A percentile compares a stretch with the other conserved stretches of the same genome.
Conservation (phyloP, 1,140 invertebrate genomes). For the Lordiphosa stackelbergi region DNA sequence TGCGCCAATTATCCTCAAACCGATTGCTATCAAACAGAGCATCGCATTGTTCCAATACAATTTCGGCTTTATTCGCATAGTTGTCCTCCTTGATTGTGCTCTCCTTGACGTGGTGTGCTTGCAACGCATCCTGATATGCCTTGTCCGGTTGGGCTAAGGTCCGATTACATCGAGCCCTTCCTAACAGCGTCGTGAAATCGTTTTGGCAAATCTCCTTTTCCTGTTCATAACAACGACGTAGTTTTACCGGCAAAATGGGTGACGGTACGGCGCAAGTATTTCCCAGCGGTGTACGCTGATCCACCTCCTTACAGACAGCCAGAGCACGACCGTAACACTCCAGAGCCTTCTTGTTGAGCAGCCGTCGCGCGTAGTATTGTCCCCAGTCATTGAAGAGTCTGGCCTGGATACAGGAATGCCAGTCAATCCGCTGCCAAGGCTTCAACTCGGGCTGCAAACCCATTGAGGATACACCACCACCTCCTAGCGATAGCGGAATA, state of each 20-base stretch:
- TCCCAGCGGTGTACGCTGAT: too few species aligned
- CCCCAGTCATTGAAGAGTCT: conserved; percentile 41
- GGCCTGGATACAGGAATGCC: conserved; percentile 24
- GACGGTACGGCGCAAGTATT: not conserved
- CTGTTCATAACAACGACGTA: not conserved
- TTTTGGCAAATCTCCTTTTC: not conserved
- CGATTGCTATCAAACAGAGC: conserved; percentile 33
- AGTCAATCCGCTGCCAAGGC: conserved; percentile 51
- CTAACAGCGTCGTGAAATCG: conserved; percentile 2
- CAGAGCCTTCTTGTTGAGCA: conserved; percentile 18
- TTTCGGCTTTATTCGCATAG: not conserved
- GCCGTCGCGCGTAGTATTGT: conserved; percentile 20
- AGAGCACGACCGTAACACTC: conserved; percentile 10
- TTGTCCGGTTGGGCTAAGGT: conserved; percentile 17
- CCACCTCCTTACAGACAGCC: conserved; percentile 6
- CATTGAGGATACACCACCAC: not conserved
- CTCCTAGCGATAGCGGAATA: not conserved
- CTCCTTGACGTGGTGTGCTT: conserved; percentile 17
- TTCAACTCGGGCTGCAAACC: conserved; percentile 15
- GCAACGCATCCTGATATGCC: conserved; percentile 17
- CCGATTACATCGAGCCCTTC: conserved; percentile 10
- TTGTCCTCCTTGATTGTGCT: not conserved
- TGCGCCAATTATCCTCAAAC: conserved; percentile 32
- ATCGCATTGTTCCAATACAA: conserved; percentile 20
- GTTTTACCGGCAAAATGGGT: not conserved